A percentile compares a stretch with the other conserved stretches of the same genome.
Conservation (phyloP, 2,888 invertebrate genomes). For the Pollenia labialis region DNA sequence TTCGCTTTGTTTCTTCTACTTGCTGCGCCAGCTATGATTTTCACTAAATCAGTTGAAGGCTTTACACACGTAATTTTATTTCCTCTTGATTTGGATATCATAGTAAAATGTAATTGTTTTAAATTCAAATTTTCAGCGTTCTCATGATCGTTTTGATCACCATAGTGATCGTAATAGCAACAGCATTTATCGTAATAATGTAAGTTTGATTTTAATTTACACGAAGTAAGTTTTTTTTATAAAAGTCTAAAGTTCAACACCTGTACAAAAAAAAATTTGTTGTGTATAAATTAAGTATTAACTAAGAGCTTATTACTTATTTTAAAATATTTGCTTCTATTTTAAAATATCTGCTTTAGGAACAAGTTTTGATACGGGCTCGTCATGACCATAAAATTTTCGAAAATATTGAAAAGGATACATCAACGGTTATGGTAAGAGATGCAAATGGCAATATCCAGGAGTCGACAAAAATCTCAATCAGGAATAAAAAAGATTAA, state of each 20-base stretch:
- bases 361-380: slow-evolving; percentile 6
- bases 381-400: slow-evolving; percentile 19
- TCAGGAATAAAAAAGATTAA: background rate
- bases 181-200: slow-evolving; percentile 47
- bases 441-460: slow-evolving; percentile 50
- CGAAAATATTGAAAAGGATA: slow-evolving; percentile 35
- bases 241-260: too few relatives aligned
- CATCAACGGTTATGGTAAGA: slow-evolving; percentile 15
- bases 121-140: too few relatives aligned
- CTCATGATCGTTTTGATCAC: background rate
- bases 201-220: slow-evolving; percentile 17
- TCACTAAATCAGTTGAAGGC: slow-evolving; percentile 4
- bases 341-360: background rate
- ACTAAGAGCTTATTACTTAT: too few relatives aligned
- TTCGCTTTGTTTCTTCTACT: slow-evolving; percentile 21
- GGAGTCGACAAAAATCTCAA: background rate
- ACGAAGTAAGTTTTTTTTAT: too few relatives aligned
- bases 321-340: too few relatives aligned
- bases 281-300: too few relatives aligned
- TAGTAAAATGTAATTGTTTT: too few relatives aligned
- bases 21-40: slow-evolving; percentile 24
- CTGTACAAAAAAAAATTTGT: too few relatives aligned
- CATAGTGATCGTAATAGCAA: slow-evolving; percentile 25
- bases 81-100: too few relatives aligned
- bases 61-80: background rate